Percentiles rank a stretch among this genome's conserved stretches.
These are phyloP conservation scores for Gastrophryne carolinensis DNA, from an alignment of 2,797 vertebrate genomes.

Conservation along the genomic window DNA sequence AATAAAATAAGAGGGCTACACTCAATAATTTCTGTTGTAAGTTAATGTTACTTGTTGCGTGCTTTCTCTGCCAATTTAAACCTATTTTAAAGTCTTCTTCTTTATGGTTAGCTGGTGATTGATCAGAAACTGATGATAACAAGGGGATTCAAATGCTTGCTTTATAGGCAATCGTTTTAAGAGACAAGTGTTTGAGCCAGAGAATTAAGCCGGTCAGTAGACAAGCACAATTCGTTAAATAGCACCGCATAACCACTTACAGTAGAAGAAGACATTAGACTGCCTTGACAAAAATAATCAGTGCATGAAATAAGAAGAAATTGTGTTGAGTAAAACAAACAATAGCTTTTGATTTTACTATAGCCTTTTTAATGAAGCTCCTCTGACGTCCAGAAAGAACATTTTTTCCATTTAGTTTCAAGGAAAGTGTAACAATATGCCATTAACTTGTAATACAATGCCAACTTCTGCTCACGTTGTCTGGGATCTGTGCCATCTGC, in stretches of 20 bases:
- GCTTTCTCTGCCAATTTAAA: neutral
- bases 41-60: neutral
- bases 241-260: neutral
- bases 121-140: neutral
- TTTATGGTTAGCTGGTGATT: slow-evolving; percentile 5
- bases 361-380: slow-evolving; percentile 21
- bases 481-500: slow-evolving; percentile 33
- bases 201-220: neutral
- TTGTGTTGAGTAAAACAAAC: slow-evolving; percentile 22
- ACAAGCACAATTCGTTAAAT: slow-evolving; percentile 3
- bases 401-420: neutral
- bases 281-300: slow-evolving; percentile 22
- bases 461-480: slow-evolving; percentile 17
- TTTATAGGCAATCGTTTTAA: slow-evolving; percentile 37
- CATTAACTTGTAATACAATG: slow-evolving; percentile 29
- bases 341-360: slow-evolving; percentile 42
- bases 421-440: slow-evolving; percentile 9
- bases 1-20: neutral
- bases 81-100: neutral
- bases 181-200: neutral
- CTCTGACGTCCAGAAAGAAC: neutral
- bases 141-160: neutral
- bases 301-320: slow-evolving; percentile 33
- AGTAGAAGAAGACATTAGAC: slow-evolving; percentile 10
- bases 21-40: neutral